Percentiles rank a stretch among this genome's conserved stretches.
Evolutionary conservation across 1,140 invertebrate species (phyloP).

Genomic region (Drosophila tsacasi): DNA sequence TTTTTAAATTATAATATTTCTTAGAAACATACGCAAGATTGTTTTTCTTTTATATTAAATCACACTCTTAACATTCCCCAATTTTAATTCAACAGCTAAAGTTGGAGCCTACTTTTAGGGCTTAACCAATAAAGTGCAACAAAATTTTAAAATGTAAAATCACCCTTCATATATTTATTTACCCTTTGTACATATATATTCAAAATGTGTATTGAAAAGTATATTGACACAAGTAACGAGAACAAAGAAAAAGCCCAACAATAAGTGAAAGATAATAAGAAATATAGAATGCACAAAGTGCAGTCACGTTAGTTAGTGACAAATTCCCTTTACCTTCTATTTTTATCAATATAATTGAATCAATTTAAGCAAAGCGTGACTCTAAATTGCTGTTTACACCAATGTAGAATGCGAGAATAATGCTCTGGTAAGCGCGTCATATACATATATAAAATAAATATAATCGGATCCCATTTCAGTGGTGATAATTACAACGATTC

Average conservation of each 20-base stretch:
- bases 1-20: neutral
- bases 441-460: slow-evolving; percentile 14
- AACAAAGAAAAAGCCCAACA: slow-evolving; percentile 28
- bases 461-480: slow-evolving; percentile 45
- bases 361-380: slow-evolving; percentile 63
- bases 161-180: neutral
- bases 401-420: slow-evolving; percentile 13
- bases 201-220: neutral
- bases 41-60: neutral
- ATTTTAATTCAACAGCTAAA: neutral
- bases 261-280: slow-evolving; percentile 10
- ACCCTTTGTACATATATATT: neutral
- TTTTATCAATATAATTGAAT: slow-evolving; percentile 58
- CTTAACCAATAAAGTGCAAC: too few species aligned
- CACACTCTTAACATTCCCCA: neutral
- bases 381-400: slow-evolving; percentile 47
- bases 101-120: slow-evolving; percentile 16
- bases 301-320: slow-evolving; percentile 15
- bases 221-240: slow-evolving; percentile 2
- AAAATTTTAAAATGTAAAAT: slow-evolving; percentile 6
- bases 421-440: slow-evolving; percentile 3
- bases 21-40: neutral
- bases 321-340: slow-evolving; percentile 25
- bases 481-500: slow-evolving; percentile 59
- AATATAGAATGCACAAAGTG: slow-evolving; percentile 11